A percentile compares a stretch with the other conserved stretches of the same genome.
phyloP scores from a whole-genome alignment of 1,140 invertebrate species.

The Bombus balteatus region DNA sequence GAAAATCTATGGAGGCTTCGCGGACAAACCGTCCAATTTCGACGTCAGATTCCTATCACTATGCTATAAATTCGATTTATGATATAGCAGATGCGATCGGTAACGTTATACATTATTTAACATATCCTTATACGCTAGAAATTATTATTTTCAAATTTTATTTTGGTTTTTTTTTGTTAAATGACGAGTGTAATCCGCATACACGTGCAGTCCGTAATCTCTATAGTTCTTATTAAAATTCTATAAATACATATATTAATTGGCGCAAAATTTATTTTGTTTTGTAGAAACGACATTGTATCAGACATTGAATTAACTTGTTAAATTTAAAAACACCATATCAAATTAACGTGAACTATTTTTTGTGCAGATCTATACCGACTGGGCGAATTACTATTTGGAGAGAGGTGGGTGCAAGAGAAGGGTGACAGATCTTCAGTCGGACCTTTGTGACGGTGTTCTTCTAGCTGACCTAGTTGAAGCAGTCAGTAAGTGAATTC shows the following conservation, averaged over 20 bases:
- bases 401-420: conserved; percentile 93
- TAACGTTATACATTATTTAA: no score
- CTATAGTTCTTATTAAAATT: not conserved
- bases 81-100: not conserved
- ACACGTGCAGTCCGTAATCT: no score
- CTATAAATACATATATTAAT: not conserved
- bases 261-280: no score
- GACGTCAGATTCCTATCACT: conserved; percentile 15
- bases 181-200: no score
- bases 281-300: no score
- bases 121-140: not conserved
- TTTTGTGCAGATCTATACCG: conserved; percentile 94
- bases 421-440: conserved; percentile 92
- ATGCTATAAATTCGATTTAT: not conserved
- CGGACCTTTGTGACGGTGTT: conserved; percentile 95
- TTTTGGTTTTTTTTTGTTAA: no score
- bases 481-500: conserved; percentile 92
- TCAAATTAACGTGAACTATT: not conserved
- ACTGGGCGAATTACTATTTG: conserved; percentile 98
- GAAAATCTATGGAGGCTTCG: not conserved
- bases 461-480: conserved; percentile 96
- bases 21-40: conserved; percentile 24
- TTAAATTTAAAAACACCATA: no score
- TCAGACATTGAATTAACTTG: no score
- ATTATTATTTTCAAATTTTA: not conserved